Evolutionary conservation across 2,113 vertebrate species (phyloP).

Genomic region (Poeciliopsis turrubarensis): DNA sequence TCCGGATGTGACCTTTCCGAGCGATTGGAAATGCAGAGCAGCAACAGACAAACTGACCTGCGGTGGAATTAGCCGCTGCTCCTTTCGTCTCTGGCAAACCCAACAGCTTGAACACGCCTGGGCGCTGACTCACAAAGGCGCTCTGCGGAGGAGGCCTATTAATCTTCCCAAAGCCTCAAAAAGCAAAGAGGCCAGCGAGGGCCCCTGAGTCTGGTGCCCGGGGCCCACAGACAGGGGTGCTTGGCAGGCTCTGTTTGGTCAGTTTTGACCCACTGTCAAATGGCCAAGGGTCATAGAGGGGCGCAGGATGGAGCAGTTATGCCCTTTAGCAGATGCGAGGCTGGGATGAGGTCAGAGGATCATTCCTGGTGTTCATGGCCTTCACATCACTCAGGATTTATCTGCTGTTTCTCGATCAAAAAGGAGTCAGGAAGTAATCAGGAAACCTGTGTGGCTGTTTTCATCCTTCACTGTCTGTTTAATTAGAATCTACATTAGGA

Average conservation of each 20-base stretch:
- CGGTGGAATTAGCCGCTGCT: conserved; percentile 77
- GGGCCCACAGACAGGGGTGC: conserved; percentile 67
- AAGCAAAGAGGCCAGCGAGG: conserved; percentile 60
- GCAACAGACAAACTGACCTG: conserved; percentile 72
- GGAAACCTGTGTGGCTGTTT: neutral
- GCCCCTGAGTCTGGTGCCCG: conserved; percentile 64
- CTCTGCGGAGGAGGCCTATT: conserved; percentile 71
- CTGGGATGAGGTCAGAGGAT: conserved; percentile 59
- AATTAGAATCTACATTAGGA: neutral
- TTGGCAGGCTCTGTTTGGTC: conserved; percentile 65
- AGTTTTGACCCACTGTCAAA: conserved; percentile 79
- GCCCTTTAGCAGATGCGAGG: conserved; percentile 77
- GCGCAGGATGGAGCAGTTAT: conserved; percentile 67
- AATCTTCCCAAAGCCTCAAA: conserved; percentile 79
- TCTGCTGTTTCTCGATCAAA: conserved; percentile 34
- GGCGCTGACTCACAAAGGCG: conserved; percentile 77
- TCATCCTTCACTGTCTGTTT: neutral
- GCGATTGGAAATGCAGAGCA: conserved; percentile 72
- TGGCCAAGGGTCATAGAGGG: conserved; percentile 60
- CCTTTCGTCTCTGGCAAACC: conserved; percentile 70
- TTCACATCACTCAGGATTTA: conserved; percentile 61
- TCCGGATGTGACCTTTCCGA: conserved; percentile 72
- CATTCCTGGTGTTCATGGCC: conserved; percentile 54
- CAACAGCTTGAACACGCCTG: conserved; percentile 81
- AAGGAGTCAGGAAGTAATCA: neutral